Percentiles rank a stretch among this genome's conserved stretches.
Evolutionary conservation across 2,113 vertebrate genomes (phyloP).

Genomic region (Nesoenas mayeri): DNA sequence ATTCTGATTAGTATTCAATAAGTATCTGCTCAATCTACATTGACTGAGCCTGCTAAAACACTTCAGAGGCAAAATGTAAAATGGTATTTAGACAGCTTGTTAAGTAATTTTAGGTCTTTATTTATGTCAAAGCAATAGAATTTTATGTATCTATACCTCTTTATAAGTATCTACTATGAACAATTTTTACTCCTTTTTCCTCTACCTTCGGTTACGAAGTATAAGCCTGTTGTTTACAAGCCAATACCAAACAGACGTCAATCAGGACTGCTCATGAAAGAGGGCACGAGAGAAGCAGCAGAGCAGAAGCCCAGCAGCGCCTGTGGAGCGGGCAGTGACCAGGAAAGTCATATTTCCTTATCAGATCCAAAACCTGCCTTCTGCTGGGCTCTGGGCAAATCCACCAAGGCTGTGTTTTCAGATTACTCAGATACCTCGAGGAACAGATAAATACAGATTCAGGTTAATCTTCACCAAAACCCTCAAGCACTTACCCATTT

Average conservation of each 20-base stretch:
- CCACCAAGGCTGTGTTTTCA: not conserved
- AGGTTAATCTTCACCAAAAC: not conserved
- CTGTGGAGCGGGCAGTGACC: not conserved
- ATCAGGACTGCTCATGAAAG: not conserved
- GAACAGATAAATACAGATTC: not conserved
- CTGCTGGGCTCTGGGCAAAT: not conserved
- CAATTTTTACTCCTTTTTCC: not conserved
- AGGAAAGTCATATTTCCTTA: not conserved
- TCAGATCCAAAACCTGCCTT: not conserved
- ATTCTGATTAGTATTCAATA: not conserved
- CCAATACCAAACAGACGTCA: not conserved
- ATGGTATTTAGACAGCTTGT: not conserved
- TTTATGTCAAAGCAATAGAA: not conserved
- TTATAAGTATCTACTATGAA: not conserved
- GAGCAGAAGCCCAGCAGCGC: not conserved
- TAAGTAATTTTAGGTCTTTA: not conserved
- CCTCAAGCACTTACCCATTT: not conserved
- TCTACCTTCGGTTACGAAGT: not conserved
- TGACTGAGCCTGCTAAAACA: not conserved
- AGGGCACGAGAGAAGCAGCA: not conserved
- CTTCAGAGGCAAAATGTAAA: not conserved
- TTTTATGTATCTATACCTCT: not conserved
- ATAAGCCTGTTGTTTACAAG: not conserved
- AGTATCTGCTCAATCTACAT: not conserved
- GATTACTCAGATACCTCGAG: not conserved